Evolutionary conservation across 2,797 vertebrate species (phyloP).

Genomic region (Tenualosa thibaudeaui): DNA sequence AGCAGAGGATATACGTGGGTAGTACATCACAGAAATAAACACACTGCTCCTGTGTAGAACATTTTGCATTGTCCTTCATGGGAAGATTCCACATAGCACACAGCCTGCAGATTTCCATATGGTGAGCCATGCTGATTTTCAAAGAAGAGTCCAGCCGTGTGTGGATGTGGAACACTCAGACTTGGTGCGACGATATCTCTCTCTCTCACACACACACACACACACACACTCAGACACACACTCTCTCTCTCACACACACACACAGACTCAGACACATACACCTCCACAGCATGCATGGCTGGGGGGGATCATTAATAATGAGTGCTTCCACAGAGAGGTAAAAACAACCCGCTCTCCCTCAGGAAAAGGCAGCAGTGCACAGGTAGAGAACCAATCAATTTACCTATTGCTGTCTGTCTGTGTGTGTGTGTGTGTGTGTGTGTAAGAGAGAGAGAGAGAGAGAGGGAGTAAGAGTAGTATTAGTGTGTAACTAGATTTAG

Average conservation of each 20-base stretch:
- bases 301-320: conserved; percentile 19
- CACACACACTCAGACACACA: too few relatives aligned
- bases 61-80: neutral
- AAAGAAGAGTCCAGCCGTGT: neutral
- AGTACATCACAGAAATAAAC: too few relatives aligned
- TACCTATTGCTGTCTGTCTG: conserved; percentile 17
- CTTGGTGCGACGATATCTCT: neutral
- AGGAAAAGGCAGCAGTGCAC: neutral
- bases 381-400: conserved; percentile 25
- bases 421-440: neutral
- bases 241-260: too few relatives aligned
- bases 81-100: neutral
- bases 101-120: neutral
- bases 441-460: neutral
- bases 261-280: too few relatives aligned
- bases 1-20: too few relatives aligned
- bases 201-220: too few relatives aligned
- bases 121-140: neutral
- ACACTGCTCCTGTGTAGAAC: neutral
- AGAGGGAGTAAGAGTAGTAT: neutral
- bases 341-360: neutral
- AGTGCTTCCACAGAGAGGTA: conserved; percentile 5
- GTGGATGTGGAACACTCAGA: neutral
- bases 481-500: neutral
- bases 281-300: conserved; percentile 1